Evolutionary conservation across 2,888 invertebrate genomes (phyloP), one percentile per base, ranked within the genome.

Genomic region (Phengaris alcon): DNA sequence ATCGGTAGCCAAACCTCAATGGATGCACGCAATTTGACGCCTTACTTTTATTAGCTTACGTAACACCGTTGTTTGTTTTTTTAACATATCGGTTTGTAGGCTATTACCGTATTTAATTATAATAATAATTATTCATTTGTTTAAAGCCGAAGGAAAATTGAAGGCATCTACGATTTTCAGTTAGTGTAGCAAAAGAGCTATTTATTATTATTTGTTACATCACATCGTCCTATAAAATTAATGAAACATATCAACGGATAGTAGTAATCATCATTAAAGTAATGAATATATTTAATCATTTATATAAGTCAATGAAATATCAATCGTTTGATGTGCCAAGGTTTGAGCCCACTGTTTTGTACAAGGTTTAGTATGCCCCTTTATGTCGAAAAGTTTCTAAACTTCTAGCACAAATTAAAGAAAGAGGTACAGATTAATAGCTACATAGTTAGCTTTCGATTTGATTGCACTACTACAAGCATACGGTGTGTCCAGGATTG

Each of bases 41-140:
- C 35, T 72, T 72, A 72, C 52, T 72, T 72, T 72, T 72, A 52
- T 22, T 54, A 35, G 15, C 35, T 52, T 72, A 72, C 54, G 52
- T 52, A 72, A 72, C 54, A 35, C 35, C 35, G 13, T 48, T 48
- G 13, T 15, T 51, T 22, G 35, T 72, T 70, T 9, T 4, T 70
- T 69, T 44, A n/a, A 44, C 46, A 48, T 46, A 15, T 64, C 35
- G 64, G 35, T 64, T 44, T 64, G 64, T 44, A 64, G 64, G 35
- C 64, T 64, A 64, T 64, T 64, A 7, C 64, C 64, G 44, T 44
- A 13, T 64, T 64, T 12, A 64, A 64, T 44, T 64, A 12, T 35
- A 35, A 35, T 64, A 10, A 48, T 48, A 4, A 35, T 48, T 48
- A 48, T 22, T 59, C 9, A 59, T 10, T 22, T 35, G 1, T 3